These are phyloP conservation scores for Dromaius novaehollandiae DNA, from an alignment of 2,113 vertebrate species.

Conservation along the genomic window DNA sequence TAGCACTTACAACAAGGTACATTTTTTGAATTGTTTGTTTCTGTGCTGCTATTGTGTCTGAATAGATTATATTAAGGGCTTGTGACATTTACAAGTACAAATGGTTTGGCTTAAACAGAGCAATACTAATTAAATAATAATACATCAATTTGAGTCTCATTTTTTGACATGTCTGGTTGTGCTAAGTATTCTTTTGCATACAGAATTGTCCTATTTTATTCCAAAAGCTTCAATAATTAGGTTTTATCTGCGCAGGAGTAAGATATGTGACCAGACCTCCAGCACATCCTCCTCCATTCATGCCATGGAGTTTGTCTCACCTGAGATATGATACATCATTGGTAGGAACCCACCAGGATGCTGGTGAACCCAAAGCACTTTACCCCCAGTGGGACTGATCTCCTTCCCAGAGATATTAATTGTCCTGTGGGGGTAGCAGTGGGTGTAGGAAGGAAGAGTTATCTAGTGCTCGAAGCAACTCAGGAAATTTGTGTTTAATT, in stretches of 20 bases:
- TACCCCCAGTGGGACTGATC: not conserved
- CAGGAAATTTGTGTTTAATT: not conserved
- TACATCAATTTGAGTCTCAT: slow-evolving; percentile 37
- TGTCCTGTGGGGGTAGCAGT: not conserved
- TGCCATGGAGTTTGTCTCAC: not conserved
- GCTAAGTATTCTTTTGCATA: slow-evolving; percentile 28
- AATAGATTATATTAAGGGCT: not conserved
- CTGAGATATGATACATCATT: not conserved
- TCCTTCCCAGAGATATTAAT: not conserved
- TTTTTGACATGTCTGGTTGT: slow-evolving; percentile 39
- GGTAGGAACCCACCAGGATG: not conserved
- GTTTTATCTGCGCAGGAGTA: slow-evolving; percentile 17
- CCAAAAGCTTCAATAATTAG: slow-evolving; percentile 3
- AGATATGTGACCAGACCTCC: not conserved
- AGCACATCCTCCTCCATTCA: not conserved
- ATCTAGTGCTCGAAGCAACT: not conserved
- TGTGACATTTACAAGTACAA: slow-evolving; percentile 19
- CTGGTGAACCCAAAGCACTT: not conserved
- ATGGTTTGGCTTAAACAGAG: not conserved
- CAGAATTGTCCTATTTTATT: slow-evolving; percentile 26
- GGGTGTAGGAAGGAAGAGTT: not conserved
- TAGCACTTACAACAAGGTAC: not conserved
- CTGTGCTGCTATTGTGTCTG: not conserved
- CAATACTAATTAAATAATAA: slow-evolving; percentile 62
- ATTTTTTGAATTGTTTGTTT: not conserved